Base-by-base conservation (phyloP, 2,888 invertebrate genomes). In the Trichogramma evanescens region DNA sequence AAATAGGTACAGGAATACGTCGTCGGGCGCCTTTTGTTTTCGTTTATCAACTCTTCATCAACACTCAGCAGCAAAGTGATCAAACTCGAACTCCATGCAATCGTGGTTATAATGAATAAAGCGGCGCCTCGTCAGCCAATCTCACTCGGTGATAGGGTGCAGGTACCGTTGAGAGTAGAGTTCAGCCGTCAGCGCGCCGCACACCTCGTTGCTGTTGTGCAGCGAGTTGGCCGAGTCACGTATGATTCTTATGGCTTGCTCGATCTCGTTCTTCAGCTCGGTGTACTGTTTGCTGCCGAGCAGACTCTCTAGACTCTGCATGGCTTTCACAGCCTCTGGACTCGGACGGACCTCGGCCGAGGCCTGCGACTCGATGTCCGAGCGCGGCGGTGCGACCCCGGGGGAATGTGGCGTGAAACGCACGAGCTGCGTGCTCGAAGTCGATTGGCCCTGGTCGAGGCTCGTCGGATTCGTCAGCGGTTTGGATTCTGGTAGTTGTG, bases 201-300 rank as follows among this genome's bases (percentile, higher is more conserved):
- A 71, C 58, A 83, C 78, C 6, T 74, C 71, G 51, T 79, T 74
- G 4, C 80, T 80, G 65, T 83, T 83, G 68, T 83, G 82, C 58
- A 84, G 71, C 1, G 83, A 84, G 73, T 83, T 83, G 48, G 77
- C 78, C 6, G 83, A 79, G 67, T 82, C 82, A 67, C 81, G 80
- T 63, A 84, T 83, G 42, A 77, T 71, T 54, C 73, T 72, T 7
- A 80, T 70, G 10, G 80, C 75, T 54, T 74, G 71, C 63, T 81
- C 81, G 26, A 81, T 71, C 43, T 77, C 75, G 41, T 74, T 71
- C 58, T 75, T 75, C 5, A 80, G 66, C 43, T 80, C 80, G 4
- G 72, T 66, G 64, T 80, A 81, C 58, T 79, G 78, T 62, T 81
- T 80, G 62, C 79, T 80, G 8, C 66, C 61, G 49, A 76, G 63